Percentiles rank a stretch among this genome's conserved stretches.
Conservation (phyloP, 2,888 invertebrate species). For the Argyra leucocephala region DNA sequence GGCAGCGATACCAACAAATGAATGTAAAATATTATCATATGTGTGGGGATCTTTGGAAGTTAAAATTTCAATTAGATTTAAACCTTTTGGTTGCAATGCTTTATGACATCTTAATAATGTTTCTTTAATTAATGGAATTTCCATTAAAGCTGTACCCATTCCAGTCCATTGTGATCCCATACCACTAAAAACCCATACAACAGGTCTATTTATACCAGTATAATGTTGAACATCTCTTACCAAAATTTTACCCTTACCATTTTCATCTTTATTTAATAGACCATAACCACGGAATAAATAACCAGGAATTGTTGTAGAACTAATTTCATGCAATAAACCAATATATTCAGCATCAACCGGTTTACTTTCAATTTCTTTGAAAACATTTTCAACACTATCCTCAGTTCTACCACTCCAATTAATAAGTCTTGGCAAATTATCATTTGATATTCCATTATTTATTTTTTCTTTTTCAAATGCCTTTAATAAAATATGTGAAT, state of each 20-base stretch:
- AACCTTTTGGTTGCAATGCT: slow-evolving; percentile 49
- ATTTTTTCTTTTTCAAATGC: slow-evolving; percentile 25
- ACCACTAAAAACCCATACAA: slow-evolving; percentile 84
- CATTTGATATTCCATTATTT: slow-evolving; percentile 50
- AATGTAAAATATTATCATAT: slow-evolving; percentile 55
- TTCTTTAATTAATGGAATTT: slow-evolving; percentile 59
- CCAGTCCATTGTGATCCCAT: slow-evolving; percentile 81
- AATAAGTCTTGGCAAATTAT: slow-evolving; percentile 59
- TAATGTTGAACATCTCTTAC: slow-evolving; percentile 50
- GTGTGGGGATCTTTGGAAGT: slow-evolving; percentile 51
- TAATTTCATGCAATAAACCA: slow-evolving; percentile 49
- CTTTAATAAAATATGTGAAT: slow-evolving; percentile 44
- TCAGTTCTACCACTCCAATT: slow-evolving; percentile 67
- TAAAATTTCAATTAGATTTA: slow-evolving; percentile 54
- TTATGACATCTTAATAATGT: slow-evolving; percentile 54
- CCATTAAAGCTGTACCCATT: slow-evolving; percentile 69
- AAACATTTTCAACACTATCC: slow-evolving; percentile 54
- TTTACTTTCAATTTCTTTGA: slow-evolving; percentile 51
- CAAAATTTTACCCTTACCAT: slow-evolving; percentile 31
- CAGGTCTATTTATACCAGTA: slow-evolving; percentile 54
- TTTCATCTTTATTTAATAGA: slow-evolving; percentile 35
- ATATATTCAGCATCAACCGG: slow-evolving; percentile 52
- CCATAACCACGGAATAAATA: slow-evolving; percentile 66
- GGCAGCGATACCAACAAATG: slow-evolving; percentile 64
- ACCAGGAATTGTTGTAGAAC: slow-evolving; percentile 47